Evolutionary conservation across 1,140 invertebrate species (phyloP), one percentile per base, ranked within the genome.

Genomic region (Drosophila subpulchrella): DNA sequence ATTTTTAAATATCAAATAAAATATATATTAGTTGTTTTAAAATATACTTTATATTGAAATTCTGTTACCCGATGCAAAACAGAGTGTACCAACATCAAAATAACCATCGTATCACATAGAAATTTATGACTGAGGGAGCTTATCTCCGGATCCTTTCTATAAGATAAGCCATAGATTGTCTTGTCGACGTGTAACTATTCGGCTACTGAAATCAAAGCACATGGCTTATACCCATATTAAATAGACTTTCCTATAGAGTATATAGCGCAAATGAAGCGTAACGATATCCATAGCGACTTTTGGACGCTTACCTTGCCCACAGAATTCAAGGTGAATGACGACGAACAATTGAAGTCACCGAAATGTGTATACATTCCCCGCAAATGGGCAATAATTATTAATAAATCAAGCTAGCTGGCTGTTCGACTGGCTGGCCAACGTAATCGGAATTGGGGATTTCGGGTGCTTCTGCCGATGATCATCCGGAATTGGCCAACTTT

Each of bases 251-350:
- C 15, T 5, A 30, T 32, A 42, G 53, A 20, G 38, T 20, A 62
- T 62, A 42, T 7, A 4, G 55, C 11, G 59, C 39, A 56, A 78
- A 68, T 81, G 67, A 73, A 81, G 74, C 79, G 73, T 41, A 63
- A 54, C 75, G 36, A 73, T 67, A 67, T 50, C 42, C 55, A 24
- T n/a, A 53, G 48, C 59, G 83, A 86, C 83, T 86, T 86, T 86
- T 89, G 83, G 53, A 72, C 82, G 72, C 54, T 75, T 68, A 76
- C 76, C 58, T 68, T 74, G 76, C 70, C 53, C 46, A 41, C 70
- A 10, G 32, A 71, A 88, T 77, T 83, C 84, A 86, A 86, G 83
- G 83, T 86, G 79, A 88, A 89, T 86, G 75, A 86, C 83, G 82
- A 79, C 85, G 47, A 78, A 75, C 81, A 85, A 86, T 78, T 75